Conservation (phyloP, 2,797 vertebrate genomes). For the Hippocampus kuda region DNA sequence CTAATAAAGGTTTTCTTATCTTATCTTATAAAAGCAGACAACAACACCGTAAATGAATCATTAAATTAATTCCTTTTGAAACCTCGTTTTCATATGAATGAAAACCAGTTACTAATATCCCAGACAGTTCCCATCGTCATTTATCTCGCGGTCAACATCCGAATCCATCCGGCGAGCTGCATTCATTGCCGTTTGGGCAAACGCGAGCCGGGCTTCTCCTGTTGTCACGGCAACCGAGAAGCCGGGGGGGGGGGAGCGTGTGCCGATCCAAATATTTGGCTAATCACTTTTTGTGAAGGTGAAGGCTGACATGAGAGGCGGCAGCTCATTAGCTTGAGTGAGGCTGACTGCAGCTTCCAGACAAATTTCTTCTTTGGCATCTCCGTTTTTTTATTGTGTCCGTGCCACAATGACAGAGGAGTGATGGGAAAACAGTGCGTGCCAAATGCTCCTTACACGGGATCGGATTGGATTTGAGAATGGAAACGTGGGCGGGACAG, state of each 20-base stretch:
- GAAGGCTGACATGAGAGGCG: slow-evolving; percentile 25
- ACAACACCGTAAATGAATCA: not conserved
- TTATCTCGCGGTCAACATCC: not conserved
- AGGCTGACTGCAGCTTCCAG: slow-evolving; percentile 14
- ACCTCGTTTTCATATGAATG: not conserved
- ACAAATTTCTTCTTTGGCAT: slow-evolving; percentile 22
- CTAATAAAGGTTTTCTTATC: no score
- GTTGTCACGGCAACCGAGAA: slow-evolving; percentile 60
- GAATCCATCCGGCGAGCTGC: not conserved
- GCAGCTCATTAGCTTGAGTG: slow-evolving; percentile 44
- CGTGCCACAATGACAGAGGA: slow-evolving; percentile 18
- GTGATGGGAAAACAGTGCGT: slow-evolving; percentile 10
- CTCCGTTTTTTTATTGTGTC: slow-evolving; percentile 30
- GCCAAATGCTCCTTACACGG: slow-evolving; percentile 8
- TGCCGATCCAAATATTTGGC: slow-evolving; percentile 21
- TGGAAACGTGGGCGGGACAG: not conserved
- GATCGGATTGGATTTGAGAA: slow-evolving; percentile 4
- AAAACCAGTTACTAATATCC: slow-evolving; percentile 3
- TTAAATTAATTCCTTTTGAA: not conserved
- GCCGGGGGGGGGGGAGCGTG: slow-evolving; percentile 2
- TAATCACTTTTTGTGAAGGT: slow-evolving; percentile 31
- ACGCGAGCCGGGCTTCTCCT: slow-evolving; percentile 28
- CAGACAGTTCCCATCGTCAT: not conserved
- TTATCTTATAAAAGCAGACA: slow-evolving; percentile 4
- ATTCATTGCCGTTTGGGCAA: slow-evolving; percentile 16